Base-by-base conservation (phyloP, 2,797 vertebrate species). In the Tragelaphus eurycerus region DNA sequence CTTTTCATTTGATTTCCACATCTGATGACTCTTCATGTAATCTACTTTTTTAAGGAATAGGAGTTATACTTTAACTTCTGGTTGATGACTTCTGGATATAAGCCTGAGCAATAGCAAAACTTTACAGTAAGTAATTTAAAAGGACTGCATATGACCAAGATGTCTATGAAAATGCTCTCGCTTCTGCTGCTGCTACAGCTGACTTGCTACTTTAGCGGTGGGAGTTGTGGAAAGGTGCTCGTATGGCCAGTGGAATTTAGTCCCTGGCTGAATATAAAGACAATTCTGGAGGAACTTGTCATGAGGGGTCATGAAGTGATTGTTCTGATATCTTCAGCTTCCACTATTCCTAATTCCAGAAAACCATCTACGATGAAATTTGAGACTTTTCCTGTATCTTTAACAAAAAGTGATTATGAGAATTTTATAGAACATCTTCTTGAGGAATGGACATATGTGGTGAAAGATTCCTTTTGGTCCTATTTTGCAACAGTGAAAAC, bases 401-500 rank as follows among this genome's bases (percentile, higher is more conserved):
- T 71, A 6, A 71, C 67, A 12, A 71, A 71, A 71, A 23, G 5
- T 71, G 67, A 71, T 71, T 38, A 21, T 71, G 67, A 71, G 34
- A 38, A 71, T 23, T 71, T 71, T 38, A 38, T 71, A 3, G 19
- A 71, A 71, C 1, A 0, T 38, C 2, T 71, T 38, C 62, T 71
- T 38, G 9, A 38, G 64, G 10, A 71, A 38, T 38, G 9, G n/a
- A 71, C 0, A 3, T 1, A 71, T 23, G 4, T 0, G 3, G 10
- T 1, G 0, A 71, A 71, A 23, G n/a, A 1, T 12, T 71, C 4
- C 17, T 38, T 38, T 71, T 71, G 64, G 64, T 21, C 64, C 2
- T 71, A 34, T 71, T 12, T 71, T 34, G 3, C 64, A 71, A 12
- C 19, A 34, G 9, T 71, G 16, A 8, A 38, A 23, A 71, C 1